phyloP scores from a whole-genome alignment of 1,140 invertebrate species.

The Lanistes nyassanus region DNA sequence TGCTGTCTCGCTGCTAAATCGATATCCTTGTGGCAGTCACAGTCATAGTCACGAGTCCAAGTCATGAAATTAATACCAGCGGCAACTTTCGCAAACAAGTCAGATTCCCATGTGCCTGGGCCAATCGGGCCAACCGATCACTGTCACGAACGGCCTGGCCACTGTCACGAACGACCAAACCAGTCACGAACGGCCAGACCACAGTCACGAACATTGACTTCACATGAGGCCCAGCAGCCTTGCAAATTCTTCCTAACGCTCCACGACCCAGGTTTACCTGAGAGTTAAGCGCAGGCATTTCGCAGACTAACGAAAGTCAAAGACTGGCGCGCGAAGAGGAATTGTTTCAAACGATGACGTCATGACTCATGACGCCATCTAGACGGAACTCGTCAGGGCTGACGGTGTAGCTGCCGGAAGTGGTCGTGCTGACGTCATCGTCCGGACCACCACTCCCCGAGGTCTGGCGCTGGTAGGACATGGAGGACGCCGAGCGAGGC shows the following conservation, averaged over 20 bases:
- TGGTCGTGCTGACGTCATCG: conserved; percentile 50
- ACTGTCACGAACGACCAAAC: too few relatives aligned
- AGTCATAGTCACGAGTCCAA: neutral
- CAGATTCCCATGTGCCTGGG: neutral
- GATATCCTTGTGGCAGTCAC: neutral
- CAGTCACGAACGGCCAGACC: too few relatives aligned
- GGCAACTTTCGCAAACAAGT: neutral
- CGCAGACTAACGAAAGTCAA: neutral
- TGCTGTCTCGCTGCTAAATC: too few relatives aligned
- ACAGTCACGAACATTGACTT: neutral
- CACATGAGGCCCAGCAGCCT: too few relatives aligned
- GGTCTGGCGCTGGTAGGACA: conserved; percentile 19
- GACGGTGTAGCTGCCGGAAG: conserved; percentile 53
- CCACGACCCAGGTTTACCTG: neutral
- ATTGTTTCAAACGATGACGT: conserved; percentile 40
- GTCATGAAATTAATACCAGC: too few relatives aligned
- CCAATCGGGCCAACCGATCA: neutral
- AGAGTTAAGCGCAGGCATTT: neutral
- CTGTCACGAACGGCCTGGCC: neutral
- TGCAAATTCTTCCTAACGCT: too few relatives aligned
- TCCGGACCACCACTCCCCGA: conserved; percentile 27
- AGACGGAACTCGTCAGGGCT: conserved; percentile 48
- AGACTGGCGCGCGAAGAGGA: neutral
- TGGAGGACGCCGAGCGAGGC: conserved; percentile 6
- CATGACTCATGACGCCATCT: conserved; percentile 37